A percentile compares a stretch with the other conserved stretches of the same genome.
These are phyloP conservation scores for Charanyca ferruginea DNA, from an alignment of 2,888 invertebrate species.

Conservation along the genomic window DNA sequence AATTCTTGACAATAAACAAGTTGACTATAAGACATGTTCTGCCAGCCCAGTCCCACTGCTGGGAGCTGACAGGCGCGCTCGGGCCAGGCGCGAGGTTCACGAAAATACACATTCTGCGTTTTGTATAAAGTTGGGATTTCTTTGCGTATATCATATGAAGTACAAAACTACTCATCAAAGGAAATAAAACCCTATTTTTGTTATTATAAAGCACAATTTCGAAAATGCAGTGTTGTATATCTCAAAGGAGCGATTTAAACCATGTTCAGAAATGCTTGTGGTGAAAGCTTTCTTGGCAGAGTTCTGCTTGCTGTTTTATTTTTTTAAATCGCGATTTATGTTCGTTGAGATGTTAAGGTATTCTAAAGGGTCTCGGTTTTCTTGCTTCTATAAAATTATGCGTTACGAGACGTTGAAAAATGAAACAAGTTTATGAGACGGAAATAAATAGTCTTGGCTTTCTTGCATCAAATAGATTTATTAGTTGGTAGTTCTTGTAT, in stretches of 20 bases:
- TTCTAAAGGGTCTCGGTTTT: slow-evolving; percentile 66
- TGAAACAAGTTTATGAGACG: slow-evolving; percentile 64
- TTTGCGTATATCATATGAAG: slow-evolving; percentile 62
- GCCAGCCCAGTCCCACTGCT: slow-evolving; percentile 74
- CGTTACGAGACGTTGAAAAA: slow-evolving; percentile 69
- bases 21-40: slow-evolving; percentile 77
- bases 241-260: slow-evolving; percentile 86
- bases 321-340: slow-evolving; percentile 86
- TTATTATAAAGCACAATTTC: slow-evolving; percentile 65
- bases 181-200: slow-evolving; percentile 52
- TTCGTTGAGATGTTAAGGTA: slow-evolving; percentile 72
- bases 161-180: slow-evolving; percentile 44
- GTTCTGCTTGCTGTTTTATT: slow-evolving; percentile 84
- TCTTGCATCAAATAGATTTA: slow-evolving; percentile 37
- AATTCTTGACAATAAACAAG: slow-evolving; percentile 81
- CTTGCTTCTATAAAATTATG: slow-evolving; percentile 70
- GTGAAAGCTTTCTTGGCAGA: slow-evolving; percentile 87
- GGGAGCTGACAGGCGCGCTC: slow-evolving; percentile 73
- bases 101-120: slow-evolving; percentile 63
- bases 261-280: slow-evolving; percentile 85
- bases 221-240: slow-evolving; percentile 60
- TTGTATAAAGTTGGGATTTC: slow-evolving; percentile 67
- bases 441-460: slow-evolving; percentile 55
- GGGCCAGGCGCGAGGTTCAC: slow-evolving; percentile 43
- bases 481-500: slow-evolving; percentile 12